Percentiles rank a stretch among this genome's conserved stretches.
Evolutionary conservation across 1,140 invertebrate genomes (phyloP).

Genomic region (Micrasema longulum): DNA sequence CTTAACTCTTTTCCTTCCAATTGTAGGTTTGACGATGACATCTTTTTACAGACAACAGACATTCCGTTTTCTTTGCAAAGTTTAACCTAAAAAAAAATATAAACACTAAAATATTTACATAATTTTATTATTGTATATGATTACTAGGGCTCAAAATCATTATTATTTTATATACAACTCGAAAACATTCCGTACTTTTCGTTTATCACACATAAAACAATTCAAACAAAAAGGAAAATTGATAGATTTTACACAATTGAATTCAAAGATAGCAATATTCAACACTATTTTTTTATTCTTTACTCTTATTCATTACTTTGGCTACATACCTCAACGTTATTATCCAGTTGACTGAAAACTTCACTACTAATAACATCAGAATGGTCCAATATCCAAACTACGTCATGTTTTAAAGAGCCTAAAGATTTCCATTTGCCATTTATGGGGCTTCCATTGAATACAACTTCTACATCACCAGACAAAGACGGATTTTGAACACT

Average conservation of each 20-base stretch:
- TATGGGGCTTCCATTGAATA: constrained; percentile 25
- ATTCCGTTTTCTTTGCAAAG: neutral
- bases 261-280: no score
- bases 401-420: constrained; percentile 44
- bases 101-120: no score
- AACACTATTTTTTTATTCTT: no score
- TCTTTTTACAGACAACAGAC: neutral
- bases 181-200: no score
- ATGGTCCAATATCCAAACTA: constrained; percentile 48
- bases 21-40: neutral
- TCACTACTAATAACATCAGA: constrained; percentile 6
- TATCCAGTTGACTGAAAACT: neutral
- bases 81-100: constrained; percentile 14
- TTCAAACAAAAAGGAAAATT: no score
- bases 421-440: constrained; percentile 49
- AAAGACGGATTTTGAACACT: constrained; percentile 34
- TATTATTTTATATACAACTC: no score
- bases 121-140: no score
- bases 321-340: constrained; percentile 3
- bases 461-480: constrained; percentile 22
- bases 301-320: no score
- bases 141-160: no score
- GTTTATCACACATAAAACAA: no score
- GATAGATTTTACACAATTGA: no score
- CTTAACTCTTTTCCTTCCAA: no score